Evolutionary conservation across 1,140 invertebrate species (phyloP).

Genomic region (Coenobita brevimanus): DNA sequence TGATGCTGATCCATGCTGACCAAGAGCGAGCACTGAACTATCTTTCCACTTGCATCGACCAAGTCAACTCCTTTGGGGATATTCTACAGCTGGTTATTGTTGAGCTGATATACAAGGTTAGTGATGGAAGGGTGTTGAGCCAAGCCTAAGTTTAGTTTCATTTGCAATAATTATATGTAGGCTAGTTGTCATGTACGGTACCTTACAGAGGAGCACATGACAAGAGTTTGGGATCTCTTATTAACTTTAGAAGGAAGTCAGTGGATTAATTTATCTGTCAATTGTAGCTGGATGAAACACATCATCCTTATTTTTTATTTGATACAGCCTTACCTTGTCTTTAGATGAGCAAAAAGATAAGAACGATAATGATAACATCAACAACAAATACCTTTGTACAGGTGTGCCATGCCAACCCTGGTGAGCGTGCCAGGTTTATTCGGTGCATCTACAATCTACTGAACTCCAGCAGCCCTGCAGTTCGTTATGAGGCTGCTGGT

Average conservation of each 20-base stretch:
- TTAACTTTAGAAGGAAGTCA: no score
- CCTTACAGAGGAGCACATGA: no score
- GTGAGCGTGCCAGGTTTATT: slow-evolving; percentile 96
- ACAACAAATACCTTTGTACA: slow-evolving; percentile 71
- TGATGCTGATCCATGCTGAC: slow-evolving; percentile 98
- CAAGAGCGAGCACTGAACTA: slow-evolving; percentile 94
- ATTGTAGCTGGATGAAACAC: no score
- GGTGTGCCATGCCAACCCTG: slow-evolving; percentile 98
- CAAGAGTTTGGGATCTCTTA: no score
- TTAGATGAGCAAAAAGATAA: no score
- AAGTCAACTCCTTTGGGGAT: slow-evolving; percentile 96
- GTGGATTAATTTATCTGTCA: no score
- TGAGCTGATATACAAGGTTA: slow-evolving; percentile 98
- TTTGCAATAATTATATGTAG: no score
- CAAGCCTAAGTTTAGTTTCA: no score
- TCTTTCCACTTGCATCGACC: slow-evolving; percentile 94
- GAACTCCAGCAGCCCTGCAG: slow-evolving; percentile 96
- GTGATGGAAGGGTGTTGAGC: slow-evolving; percentile 6
- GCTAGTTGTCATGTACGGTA: no score
- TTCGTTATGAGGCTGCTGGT: slow-evolving; percentile 98
- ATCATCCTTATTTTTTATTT: no score
- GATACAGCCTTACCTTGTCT: no score
- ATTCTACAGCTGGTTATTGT: slow-evolving; percentile 99
- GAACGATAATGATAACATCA: neutral
- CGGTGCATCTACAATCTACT: slow-evolving; percentile 98